Conservation (phyloP, 2,113 vertebrate genomes). For the Marcusenius ussheri region DNA sequence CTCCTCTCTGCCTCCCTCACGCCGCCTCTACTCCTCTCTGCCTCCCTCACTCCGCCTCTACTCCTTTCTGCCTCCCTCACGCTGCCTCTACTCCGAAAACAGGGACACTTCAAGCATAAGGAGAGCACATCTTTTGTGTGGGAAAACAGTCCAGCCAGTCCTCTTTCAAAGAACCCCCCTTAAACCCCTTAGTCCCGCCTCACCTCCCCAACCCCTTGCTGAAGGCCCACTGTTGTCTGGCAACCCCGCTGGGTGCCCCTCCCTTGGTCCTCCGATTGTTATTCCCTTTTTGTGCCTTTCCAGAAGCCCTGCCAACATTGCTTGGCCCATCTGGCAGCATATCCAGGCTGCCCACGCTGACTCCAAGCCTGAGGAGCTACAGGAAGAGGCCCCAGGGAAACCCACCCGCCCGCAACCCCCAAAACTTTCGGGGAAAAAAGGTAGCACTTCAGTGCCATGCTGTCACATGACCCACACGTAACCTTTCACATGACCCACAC, state of each 20-base stretch:
- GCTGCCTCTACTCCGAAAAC: constrained; percentile 33
- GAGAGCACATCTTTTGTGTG: constrained; percentile 55
- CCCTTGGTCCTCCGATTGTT: constrained; percentile 37
- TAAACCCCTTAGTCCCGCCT: neutral
- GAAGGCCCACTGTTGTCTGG: constrained; percentile 8
- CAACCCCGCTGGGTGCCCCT: constrained; percentile 17
- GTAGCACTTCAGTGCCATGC: constrained; percentile 46
- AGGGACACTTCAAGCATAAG: constrained; percentile 45
- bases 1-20: neutral
- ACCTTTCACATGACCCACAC: constrained; percentile 38
- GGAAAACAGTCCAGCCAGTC: constrained; percentile 47
- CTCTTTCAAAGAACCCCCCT: constrained; percentile 32
- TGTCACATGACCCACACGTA: constrained; percentile 43
- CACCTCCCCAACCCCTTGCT: neutral
- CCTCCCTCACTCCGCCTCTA: too few species aligned
- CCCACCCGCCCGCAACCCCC: constrained; percentile 25
- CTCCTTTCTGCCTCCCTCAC: constrained; percentile 20
- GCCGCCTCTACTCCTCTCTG: too few species aligned
- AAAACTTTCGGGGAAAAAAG: constrained; percentile 5
- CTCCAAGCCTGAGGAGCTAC: neutral
- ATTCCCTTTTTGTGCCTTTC: constrained; percentile 35
- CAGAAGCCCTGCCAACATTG: constrained; percentile 10
- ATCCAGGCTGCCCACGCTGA: constrained; percentile 6
- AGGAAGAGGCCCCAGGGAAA: constrained; percentile 13
- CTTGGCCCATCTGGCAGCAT: constrained; percentile 24